A percentile compares a stretch with the other conserved stretches of the same genome.
Conservation (phyloP, 2,888 invertebrate species). For the Thyatira batis region DNA sequence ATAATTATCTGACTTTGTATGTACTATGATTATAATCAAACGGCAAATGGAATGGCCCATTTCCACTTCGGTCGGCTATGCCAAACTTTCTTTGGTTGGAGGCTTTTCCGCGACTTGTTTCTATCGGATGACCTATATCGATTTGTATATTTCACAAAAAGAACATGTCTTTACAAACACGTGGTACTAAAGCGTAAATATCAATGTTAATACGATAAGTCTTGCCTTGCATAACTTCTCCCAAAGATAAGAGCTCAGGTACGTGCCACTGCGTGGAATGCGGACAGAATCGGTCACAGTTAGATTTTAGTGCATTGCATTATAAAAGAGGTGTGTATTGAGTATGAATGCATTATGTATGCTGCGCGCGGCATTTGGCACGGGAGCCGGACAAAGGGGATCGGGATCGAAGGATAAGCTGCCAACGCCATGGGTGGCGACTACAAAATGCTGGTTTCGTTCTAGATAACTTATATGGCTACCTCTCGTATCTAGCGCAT, state of each 20-base stretch:
- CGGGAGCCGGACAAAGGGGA: slow-evolving; percentile 60
- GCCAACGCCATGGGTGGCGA: slow-evolving; percentile 68
- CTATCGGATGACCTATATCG: background rate
- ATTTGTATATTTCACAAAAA: background rate
- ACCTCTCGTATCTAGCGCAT: background rate
- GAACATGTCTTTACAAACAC: background rate
- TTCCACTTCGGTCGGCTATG: background rate
- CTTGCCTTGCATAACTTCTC: background rate
- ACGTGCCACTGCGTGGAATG: slow-evolving; percentile 23
- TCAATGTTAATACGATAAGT: background rate
- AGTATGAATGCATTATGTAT: slow-evolving; percentile 58
- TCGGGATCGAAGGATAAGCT: slow-evolving; percentile 62
- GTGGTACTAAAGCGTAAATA: background rate
- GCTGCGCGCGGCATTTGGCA: slow-evolving; percentile 64
- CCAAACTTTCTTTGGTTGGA: too few species aligned
- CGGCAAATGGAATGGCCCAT: background rate
- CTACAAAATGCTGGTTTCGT: slow-evolving; percentile 19
- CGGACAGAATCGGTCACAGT: slow-evolving; percentile 43
- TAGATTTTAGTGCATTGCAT: slow-evolving; percentile 63
- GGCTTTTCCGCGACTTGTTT: background rate
- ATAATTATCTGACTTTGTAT: too few species aligned
- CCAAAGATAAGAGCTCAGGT: slow-evolving; percentile 1
- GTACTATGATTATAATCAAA: too few species aligned
- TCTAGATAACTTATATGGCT: slow-evolving; percentile 12
- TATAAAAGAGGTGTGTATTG: slow-evolving; percentile 43